Conservation (phyloP, 2,113 vertebrate genomes). For the Notarius quadriscutis region DNA sequence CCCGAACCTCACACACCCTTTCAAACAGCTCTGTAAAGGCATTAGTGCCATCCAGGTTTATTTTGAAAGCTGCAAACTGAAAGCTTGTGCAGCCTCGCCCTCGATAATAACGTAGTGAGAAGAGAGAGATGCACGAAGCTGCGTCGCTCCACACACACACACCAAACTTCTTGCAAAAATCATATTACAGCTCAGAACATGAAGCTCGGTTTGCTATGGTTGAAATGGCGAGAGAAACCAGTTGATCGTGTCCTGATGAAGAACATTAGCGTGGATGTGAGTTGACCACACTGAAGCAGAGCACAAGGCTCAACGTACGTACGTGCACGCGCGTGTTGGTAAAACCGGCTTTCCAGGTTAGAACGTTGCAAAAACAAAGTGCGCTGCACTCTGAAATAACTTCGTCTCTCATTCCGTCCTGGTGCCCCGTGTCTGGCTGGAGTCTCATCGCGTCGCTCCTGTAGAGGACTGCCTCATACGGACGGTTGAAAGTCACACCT, state of each 20-base stretch:
- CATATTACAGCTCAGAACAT: background rate
- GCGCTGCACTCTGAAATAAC: background rate
- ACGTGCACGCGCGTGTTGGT: too few species aligned
- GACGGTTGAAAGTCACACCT: too few species aligned
- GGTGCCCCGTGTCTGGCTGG: too few species aligned
- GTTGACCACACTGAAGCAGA: background rate
- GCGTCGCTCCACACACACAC: background rate
- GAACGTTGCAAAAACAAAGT: background rate
- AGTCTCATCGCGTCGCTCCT: too few species aligned
- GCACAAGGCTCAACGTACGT: background rate
- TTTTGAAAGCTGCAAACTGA: background rate
- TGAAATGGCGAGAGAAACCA: background rate
- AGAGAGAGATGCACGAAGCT: background rate
- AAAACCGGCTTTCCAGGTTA: slow-evolving; percentile 25
- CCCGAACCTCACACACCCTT: too few species aligned
- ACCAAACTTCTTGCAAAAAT: background rate
- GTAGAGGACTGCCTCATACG: too few species aligned
- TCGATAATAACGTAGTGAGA: background rate
- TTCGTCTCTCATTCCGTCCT: background rate
- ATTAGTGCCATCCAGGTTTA: background rate
- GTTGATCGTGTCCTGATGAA: too few species aligned
- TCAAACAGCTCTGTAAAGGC: too few species aligned
- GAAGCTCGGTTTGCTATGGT: rapidly evolving
- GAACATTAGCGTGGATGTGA: too few species aligned
- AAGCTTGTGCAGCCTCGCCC: slow-evolving; percentile 9